Percentiles rank a stretch among this genome's conserved stretches.
Conservation (phyloP, 2,797 vertebrate genomes). For the Alcedo atthis region DNA sequence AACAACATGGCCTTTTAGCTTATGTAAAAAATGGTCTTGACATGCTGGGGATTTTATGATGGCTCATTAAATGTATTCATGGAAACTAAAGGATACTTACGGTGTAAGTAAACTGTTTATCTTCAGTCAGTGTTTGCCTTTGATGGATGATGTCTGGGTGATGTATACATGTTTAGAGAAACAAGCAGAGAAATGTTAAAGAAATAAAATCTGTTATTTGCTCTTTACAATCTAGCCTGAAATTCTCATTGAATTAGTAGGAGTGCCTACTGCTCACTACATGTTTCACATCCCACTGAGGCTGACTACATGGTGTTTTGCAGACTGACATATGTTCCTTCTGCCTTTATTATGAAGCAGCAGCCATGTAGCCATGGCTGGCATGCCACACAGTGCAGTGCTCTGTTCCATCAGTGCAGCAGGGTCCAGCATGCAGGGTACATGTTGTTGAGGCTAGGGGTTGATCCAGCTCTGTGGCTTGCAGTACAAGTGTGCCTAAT, state of each 20-base stretch:
- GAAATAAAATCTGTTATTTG: constrained; percentile 3
- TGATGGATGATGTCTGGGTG: neutral
- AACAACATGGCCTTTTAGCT: constrained; percentile 28
- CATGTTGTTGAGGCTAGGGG: rapidly evolving
- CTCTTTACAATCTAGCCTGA: neutral
- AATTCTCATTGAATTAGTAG: neutral
- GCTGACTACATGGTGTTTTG: neutral
- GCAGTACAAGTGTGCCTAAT: neutral
- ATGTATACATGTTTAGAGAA: neutral
- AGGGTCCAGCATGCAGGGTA: too few species aligned
- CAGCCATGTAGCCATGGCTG: neutral
- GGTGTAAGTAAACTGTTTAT: constrained; percentile 7
- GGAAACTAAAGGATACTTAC: constrained; percentile 1
- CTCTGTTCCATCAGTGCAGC: neutral
- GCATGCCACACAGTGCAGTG: rapidly evolving
- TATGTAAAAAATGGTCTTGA: constrained; percentile 23
- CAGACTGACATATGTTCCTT: constrained; percentile 21
- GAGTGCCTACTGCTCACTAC: neutral
- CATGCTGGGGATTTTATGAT: constrained; percentile 25
- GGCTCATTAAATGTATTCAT: constrained; percentile 31
- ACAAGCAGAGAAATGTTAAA: neutral
- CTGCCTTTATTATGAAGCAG: neutral
- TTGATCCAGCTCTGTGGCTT: neutral
- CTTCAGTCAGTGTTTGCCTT: constrained; percentile 21
- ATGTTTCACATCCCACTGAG: neutral